Base-by-base conservation (phyloP, 2,113 vertebrate genomes). In the Oxygymnocypris stewartii region DNA sequence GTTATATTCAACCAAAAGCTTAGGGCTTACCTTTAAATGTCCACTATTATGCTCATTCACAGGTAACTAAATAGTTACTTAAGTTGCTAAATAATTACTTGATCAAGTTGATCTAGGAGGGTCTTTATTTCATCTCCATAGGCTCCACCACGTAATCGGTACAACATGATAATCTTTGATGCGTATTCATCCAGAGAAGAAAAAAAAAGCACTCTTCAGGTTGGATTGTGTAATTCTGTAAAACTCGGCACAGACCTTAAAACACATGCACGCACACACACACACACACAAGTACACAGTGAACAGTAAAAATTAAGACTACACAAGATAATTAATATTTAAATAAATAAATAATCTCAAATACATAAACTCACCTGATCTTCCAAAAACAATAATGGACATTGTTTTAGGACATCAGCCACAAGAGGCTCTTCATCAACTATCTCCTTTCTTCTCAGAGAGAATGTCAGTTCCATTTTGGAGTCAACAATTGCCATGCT, bases 321-420 rank as follows among this genome's bases (percentile, higher is more conserved):
- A 37, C 31, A 20, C 20, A 11, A 61, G 23, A n/a, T 61, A 9
- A n/a, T n/a, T 61, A 9, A n/a, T n/a, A 7, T 61, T 61, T n/a
- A n/a, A n/a, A n/a, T 61, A 61, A 16, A 49, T 37, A 37, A 37
- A 4, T 37, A 37, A 37, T 37, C 37, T 37, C 37, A 37, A 37
- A 37, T 37, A 37, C 37, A 37, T 37, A 42, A 57, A 9, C 57
- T 59, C n/a, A n/a, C n/a, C 57, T 23, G 57, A 23, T 9, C 20
- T n/a, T n/a, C n/a, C n/a, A n/a, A n/a, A n/a, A 61, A 82, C 20
- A 88, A 59, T 23, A 67, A 84, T 63, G 87, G 84, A 69, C 78
- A 88, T 85, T n/a, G 11, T 31, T 35, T 78, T 35, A 49, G 28
- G 25, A 74, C 35, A 37, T 84, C 82, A 74, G 67, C 16, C 5